phyloP scores from a whole-genome alignment of 2,888 invertebrate genomes.

The Tridacna crocea region DNA sequence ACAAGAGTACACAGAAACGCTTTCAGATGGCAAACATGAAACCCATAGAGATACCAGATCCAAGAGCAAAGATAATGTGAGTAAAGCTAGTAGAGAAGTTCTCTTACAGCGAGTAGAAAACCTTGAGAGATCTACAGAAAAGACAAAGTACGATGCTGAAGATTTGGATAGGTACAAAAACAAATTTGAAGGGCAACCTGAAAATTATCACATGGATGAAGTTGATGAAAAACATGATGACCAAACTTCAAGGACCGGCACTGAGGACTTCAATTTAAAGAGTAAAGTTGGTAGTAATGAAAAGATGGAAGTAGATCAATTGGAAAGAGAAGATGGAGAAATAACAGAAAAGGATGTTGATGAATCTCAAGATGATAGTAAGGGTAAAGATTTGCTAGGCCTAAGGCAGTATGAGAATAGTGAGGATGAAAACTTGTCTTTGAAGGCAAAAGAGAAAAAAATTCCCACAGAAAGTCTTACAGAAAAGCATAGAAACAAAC shows the following conservation, averaged over 20 bases:
- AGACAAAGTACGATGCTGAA: background rate
- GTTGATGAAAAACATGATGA: conserved; percentile 16
- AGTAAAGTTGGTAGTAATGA: background rate
- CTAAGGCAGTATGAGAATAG: background rate
- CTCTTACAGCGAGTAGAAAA: background rate
- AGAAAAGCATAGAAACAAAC: background rate
- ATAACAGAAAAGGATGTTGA: conserved; percentile 15
- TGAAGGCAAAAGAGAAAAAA: background rate
- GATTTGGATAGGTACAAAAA: background rate
- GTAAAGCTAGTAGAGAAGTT: background rate
- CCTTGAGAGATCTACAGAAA: background rate
- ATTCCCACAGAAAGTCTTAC: background rate
- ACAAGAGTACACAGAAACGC: background rate
- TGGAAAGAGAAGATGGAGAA: conserved; percentile 17
- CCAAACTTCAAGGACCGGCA: background rate
- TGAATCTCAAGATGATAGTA: background rate
- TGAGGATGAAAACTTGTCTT: background rate
- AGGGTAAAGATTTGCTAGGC: background rate
- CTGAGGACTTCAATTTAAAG: background rate
- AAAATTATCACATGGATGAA: background rate
- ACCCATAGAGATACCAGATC: background rate
- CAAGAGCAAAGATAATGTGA: background rate
- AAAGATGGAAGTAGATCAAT: conserved; percentile 13
- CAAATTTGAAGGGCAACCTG: background rate
- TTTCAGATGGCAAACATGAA: background rate